Percentiles rank a stretch among this genome's conserved stretches.
Conservation (phyloP, 2,797 vertebrate genomes). For the Nannoperca australis region DNA sequence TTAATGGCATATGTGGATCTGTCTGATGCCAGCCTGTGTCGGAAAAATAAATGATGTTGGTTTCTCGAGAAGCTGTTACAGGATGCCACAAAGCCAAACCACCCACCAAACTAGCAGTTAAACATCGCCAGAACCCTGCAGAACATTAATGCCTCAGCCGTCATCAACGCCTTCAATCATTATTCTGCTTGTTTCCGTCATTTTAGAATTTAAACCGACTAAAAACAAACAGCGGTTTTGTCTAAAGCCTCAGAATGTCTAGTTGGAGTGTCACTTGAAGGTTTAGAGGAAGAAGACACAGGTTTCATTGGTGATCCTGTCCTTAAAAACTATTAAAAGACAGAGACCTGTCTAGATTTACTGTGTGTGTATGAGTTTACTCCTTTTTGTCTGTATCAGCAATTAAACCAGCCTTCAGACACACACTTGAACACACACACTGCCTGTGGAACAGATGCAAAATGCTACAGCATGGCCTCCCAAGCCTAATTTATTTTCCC, state of each 20-base stretch:
- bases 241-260: slow-evolving; percentile 47
- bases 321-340: background rate
- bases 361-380: slow-evolving; percentile 51
- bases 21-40: slow-evolving; percentile 67
- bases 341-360: slow-evolving; percentile 48
- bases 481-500: slow-evolving; percentile 29
- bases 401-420: slow-evolving; percentile 52
- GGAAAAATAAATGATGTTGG: slow-evolving; percentile 78
- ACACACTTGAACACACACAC: slow-evolving; percentile 8
- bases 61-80: slow-evolving; percentile 72
- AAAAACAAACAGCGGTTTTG: slow-evolving; percentile 72
- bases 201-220: slow-evolving; percentile 54
- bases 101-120: slow-evolving; percentile 71
- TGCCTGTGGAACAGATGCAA: slow-evolving; percentile 36
- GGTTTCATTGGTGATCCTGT: slow-evolving; percentile 16
- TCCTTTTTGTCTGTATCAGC: slow-evolving; percentile 59
- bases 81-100: slow-evolving; percentile 75
- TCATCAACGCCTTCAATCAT: slow-evolving; percentile 76
- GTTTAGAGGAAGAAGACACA: slow-evolving; percentile 9
- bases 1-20: slow-evolving; percentile 72
- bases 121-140: slow-evolving; percentile 62
- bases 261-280: slow-evolving; percentile 31
- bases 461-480: slow-evolving; percentile 1
- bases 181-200: slow-evolving; percentile 69
- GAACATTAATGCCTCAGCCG: slow-evolving; percentile 63